Evolutionary conservation across 2,888 invertebrate species (phyloP), one percentile per base, ranked within the genome.

Genomic region (Tupiocoris notatus): DNA sequence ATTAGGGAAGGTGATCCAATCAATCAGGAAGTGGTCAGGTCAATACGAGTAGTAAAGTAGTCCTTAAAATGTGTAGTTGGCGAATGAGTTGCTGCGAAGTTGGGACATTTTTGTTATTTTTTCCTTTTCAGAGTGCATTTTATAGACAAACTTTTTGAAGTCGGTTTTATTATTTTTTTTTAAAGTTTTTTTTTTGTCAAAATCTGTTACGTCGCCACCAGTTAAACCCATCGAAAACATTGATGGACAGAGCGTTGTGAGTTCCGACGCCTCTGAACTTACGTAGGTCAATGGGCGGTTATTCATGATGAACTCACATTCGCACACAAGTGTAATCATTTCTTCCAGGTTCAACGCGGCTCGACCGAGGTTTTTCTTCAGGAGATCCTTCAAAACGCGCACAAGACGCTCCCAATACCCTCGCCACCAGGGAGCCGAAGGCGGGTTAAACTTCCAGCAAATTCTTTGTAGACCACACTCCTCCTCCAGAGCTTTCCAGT

Each of bases 401-500:
- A 79, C 39, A 1, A 79, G 76, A 2, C 79, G 20, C 66, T 78
- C 77, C 82, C 84, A 86, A 79, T 82, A 83, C 58, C 85, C 84
- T 63, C 84, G 84, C 83, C 83, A 83, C 84, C 85, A 85, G 1
- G 84, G 80, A 2, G 84, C 63, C 3, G 74, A 39, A 0, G 74
- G 74, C 2, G 74, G 74, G 21, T 65, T 74, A 2, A 39, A 85
- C 6, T 78, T 75, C 83, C 81, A 83, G 75, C 79, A 80, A 79
- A 79, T 80, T 73, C 63, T 78, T 17, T 80, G 65, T 0, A 79
- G 74, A 0, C 79, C 21, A 20, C 79, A 78, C 21, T 78, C 75
- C 12, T 77, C 54, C n/a, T 22, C 20, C n/a, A 82, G 80, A 3
- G 64, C 65, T 83, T 85, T 86, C 79, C 86, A 86, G 78, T 87